Percentiles rank a stretch among this genome's conserved stretches.
Conservation (phyloP, 2,888 invertebrate genomes). For the Pherbina coryleti region DNA sequence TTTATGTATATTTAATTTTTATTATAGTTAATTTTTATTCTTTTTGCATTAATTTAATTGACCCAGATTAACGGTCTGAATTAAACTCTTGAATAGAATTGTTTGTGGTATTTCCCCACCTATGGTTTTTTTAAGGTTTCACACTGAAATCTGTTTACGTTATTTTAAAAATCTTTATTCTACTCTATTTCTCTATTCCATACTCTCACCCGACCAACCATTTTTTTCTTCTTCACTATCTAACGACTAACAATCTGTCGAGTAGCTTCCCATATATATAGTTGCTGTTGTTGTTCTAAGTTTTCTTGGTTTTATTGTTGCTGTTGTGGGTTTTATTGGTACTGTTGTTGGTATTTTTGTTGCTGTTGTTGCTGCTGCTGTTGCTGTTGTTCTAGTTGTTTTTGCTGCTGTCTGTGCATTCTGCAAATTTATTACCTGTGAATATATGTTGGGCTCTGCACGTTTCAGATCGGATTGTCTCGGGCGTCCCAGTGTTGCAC, state of each 20-base stretch:
- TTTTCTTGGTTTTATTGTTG: conserved; percentile 10
- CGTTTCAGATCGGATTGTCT: conserved; percentile 67
- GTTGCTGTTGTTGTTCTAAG: not conserved
- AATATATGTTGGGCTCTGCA: conserved; percentile 69
- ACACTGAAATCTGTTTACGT: not conserved
- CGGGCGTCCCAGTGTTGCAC: conserved; percentile 69
- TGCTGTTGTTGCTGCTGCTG: conserved; percentile 4
- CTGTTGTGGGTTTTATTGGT: not conserved
- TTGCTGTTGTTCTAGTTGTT: conserved; percentile 30
- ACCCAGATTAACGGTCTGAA: too few relatives aligned
- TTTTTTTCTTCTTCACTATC: not conserved
- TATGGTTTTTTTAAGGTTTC: not conserved
- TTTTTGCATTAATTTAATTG: not conserved
- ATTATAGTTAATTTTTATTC: not conserved
- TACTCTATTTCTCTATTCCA: not conserved
- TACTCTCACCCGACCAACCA: not conserved
- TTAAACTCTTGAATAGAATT: too few relatives aligned
- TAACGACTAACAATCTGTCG: conserved; percentile 54
- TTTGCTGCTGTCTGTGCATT: conserved; percentile 52
- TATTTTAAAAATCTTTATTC: not conserved
- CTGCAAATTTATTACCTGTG: conserved; percentile 69
- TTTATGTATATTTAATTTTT: not conserved
- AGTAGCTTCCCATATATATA: conserved; percentile 54
- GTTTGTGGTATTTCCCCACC: not conserved
- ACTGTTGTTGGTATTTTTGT: not conserved